Percentiles rank a stretch among this genome's conserved stretches.
phyloP scores from a whole-genome alignment of 2,888 invertebrate genomes.

The Brassicogethes aeneus region DNA sequence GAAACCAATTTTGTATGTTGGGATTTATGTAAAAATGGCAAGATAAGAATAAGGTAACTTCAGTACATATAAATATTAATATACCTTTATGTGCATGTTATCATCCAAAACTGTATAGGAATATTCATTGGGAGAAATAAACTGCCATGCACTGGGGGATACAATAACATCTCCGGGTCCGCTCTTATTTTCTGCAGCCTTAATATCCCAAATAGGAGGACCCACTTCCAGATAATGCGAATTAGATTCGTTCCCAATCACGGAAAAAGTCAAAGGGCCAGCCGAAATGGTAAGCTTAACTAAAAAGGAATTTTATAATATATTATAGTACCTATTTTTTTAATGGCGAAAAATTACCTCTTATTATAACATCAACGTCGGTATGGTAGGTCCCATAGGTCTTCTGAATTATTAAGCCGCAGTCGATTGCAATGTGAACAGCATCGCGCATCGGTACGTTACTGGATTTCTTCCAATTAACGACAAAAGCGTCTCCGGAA shows the following conservation, averaged over 20 bases:
- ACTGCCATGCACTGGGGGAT: slow-evolving; percentile 50
- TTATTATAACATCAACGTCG: slow-evolving; percentile 51
- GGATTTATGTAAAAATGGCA: no score
- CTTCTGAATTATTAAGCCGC: slow-evolving; percentile 57
- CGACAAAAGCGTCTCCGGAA: slow-evolving; percentile 58
- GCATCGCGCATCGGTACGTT: slow-evolving; percentile 49
- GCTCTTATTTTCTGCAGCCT: slow-evolving; percentile 43
- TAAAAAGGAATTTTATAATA: slow-evolving; percentile 19
- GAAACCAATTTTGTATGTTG: no score
- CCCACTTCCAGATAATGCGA: slow-evolving; percentile 54
- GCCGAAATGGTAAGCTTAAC: slow-evolving; percentile 58
- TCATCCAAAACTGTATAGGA: slow-evolving; percentile 46
- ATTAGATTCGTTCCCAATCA: slow-evolving; percentile 45
- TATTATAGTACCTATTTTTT: no score
- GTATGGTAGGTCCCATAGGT: slow-evolving; percentile 53
- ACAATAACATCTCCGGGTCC: slow-evolving; percentile 54
- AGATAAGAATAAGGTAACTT: no score
- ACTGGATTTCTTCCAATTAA: slow-evolving; percentile 53
- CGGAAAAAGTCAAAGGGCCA: slow-evolving; percentile 49
- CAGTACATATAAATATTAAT: no score
- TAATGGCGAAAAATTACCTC: no score
- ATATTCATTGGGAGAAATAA: slow-evolving; percentile 52
- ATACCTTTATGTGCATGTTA: slow-evolving; percentile 46
- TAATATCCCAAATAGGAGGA: slow-evolving; percentile 53
- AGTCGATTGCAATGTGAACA: slow-evolving; percentile 56